Percentiles rank a stretch among this genome's conserved stretches.
phyloP scores from a whole-genome alignment of 2,113 vertebrate genomes.

The Fulica atra region DNA sequence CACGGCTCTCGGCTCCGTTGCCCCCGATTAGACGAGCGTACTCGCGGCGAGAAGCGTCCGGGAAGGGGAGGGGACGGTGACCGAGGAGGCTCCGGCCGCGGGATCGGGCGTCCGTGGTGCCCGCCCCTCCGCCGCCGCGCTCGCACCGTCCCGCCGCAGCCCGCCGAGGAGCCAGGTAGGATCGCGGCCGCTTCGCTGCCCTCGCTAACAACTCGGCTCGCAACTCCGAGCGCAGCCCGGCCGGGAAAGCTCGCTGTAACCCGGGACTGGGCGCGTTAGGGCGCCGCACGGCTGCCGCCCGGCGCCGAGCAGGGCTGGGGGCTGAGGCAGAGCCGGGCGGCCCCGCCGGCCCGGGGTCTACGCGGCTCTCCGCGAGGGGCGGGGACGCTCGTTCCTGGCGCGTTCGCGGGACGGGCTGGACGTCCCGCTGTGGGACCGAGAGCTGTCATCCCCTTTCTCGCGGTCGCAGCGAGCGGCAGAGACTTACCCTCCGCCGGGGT shows the following conservation, averaged over 20 bases:
- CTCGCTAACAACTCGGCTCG: background rate
- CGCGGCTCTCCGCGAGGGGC: background rate
- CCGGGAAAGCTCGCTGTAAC: background rate
- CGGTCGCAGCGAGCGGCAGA: background rate
- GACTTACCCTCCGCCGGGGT: background rate
- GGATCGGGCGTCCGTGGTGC: background rate
- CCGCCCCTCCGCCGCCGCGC: no score
- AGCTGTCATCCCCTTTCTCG: accelerated
- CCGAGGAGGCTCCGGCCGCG: background rate
- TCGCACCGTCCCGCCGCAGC: background rate
- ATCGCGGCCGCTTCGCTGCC: background rate
- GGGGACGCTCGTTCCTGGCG: background rate
- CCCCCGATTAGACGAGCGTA: background rate
- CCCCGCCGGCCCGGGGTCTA: background rate
- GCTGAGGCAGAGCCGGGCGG: background rate
- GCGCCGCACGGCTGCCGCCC: background rate
- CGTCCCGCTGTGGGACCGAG: background rate
- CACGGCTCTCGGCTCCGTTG: background rate
- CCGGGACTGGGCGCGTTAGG: no score
- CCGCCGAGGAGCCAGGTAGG: background rate
- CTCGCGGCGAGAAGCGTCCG: no score
- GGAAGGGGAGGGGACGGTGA: background rate
- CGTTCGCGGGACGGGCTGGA: background rate
- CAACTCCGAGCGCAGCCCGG: background rate
- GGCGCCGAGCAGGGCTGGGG: background rate